These are phyloP conservation scores for Lypha dubia DNA, from an alignment of 2,888 invertebrate genomes.

Conservation along the genomic window DNA sequence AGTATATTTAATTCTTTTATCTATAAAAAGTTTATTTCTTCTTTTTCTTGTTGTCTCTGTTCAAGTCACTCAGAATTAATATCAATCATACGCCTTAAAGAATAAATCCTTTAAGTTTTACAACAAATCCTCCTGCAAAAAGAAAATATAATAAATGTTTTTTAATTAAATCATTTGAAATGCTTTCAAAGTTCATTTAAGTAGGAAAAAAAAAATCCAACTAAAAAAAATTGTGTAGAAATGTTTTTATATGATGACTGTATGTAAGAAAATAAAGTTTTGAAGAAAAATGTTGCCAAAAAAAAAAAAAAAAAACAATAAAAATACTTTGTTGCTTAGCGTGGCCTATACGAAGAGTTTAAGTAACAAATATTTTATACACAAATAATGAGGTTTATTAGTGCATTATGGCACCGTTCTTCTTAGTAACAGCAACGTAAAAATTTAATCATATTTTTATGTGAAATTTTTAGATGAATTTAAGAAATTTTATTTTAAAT, in stretches of 20 bases:
- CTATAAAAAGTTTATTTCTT: no score
- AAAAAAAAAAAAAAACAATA: not conserved
- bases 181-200: constrained; percentile 10
- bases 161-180: constrained; percentile 21
- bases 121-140: not conserved
- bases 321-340: not conserved
- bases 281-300: not conserved
- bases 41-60: no score
- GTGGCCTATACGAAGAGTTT: not conserved
- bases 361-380: not conserved
- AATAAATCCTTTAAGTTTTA: not conserved
- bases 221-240: not conserved
- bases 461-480: no score
- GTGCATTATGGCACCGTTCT: no score
- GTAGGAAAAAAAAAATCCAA: not conserved
- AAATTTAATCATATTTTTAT: no score
- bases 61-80: no score
- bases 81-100: not conserved
- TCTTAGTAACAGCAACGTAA: no score
- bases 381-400: no score
- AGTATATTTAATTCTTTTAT: no score
- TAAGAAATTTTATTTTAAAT: no score
- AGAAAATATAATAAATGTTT: not conserved
- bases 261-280: constrained; percentile 3
- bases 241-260: not conserved